Percentiles rank a stretch among this genome's conserved stretches.
Evolutionary conservation across 2,888 invertebrate genomes (phyloP).

Genomic region (Cecidostiba fungosa): DNA sequence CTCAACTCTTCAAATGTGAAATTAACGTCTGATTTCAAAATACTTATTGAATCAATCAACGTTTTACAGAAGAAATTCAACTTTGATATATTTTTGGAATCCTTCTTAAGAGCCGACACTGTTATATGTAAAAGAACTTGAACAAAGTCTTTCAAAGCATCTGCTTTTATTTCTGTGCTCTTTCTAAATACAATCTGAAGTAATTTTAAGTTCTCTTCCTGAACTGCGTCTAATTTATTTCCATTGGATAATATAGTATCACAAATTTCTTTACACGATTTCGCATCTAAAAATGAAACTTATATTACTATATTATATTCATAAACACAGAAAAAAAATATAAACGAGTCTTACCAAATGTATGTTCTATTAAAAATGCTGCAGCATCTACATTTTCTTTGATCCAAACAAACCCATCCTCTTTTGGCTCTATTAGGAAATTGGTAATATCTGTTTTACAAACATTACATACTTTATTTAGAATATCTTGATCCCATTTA

Average conservation of each 20-base stretch:
- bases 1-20: constrained; percentile 70
- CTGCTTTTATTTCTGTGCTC: constrained; percentile 62
- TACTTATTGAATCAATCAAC: constrained; percentile 66
- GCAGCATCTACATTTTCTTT: constrained; percentile 83
- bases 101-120: constrained; percentile 74
- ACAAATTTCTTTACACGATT: constrained; percentile 70
- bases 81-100: constrained; percentile 72
- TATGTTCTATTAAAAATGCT: constrained; percentile 82
- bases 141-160: constrained; percentile 69
- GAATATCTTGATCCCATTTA: constrained; percentile 80
- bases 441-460: constrained; percentile 85
- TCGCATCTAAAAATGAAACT: constrained; percentile 66
- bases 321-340: not conserved
- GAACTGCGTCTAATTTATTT: constrained; percentile 73
- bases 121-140: constrained; percentile 73
- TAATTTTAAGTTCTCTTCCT: constrained; percentile 70
- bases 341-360: constrained; percentile 69
- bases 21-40: constrained; percentile 65
- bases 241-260: constrained; percentile 72
- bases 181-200: constrained; percentile 72
- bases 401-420: constrained; percentile 70
- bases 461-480: constrained; percentile 82
- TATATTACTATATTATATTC: constrained; percentile 21
- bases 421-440: constrained; percentile 71
- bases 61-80: constrained; percentile 70